A percentile compares a stretch with the other conserved stretches of the same genome.
phyloP scores from a whole-genome alignment of 2,113 vertebrate species.

The Pluvialis apricaria region DNA sequence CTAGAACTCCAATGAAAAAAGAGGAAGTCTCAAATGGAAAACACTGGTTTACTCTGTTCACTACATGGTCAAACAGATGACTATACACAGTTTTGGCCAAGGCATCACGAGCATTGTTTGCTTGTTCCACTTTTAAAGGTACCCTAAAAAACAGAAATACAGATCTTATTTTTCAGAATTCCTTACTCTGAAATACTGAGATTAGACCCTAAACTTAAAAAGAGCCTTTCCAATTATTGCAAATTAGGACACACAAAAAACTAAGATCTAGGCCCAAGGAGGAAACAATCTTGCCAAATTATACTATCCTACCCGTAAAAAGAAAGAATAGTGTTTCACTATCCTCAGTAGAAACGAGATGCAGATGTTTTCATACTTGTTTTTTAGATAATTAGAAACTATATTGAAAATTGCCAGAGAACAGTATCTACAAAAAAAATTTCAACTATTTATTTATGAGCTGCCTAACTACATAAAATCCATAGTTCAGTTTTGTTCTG shows the following conservation, averaged over 20 bases:
- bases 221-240: not conserved
- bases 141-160: conserved; percentile 75
- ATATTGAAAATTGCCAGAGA: not conserved
- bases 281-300: not conserved
- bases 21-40: conserved; percentile 93
- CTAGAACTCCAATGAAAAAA: conserved; percentile 95
- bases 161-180: not conserved
- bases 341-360: not conserved
- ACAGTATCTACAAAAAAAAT: not conserved
- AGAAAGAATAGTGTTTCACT: not conserved
- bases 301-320: not conserved
- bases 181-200: not conserved
- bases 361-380: not conserved
- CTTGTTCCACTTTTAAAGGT: conserved; percentile 96
- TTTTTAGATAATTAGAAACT: not conserved
- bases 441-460: not conserved
- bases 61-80: conserved; percentile 95
- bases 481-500: not conserved
- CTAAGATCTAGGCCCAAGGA: not conserved
- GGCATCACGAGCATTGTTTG: conserved; percentile 93
- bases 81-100: conserved; percentile 96
- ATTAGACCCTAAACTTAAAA: not conserved
- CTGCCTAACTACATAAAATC: not conserved
- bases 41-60: conserved; percentile 94
- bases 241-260: not conserved